Conservation (phyloP, 1,140 invertebrate species). For the Drosophila pseudoananassae region DNA sequence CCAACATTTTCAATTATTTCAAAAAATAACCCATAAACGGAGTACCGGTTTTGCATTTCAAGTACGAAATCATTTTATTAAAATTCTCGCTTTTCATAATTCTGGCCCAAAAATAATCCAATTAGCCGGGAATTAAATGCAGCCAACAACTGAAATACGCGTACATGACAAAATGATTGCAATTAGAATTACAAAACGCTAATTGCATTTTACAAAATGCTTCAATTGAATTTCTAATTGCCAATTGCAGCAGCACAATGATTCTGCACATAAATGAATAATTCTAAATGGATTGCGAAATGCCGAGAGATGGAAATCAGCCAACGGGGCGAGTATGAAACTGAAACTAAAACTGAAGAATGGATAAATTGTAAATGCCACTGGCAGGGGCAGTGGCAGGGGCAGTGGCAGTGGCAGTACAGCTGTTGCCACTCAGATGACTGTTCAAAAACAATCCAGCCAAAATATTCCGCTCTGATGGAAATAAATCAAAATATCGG, state of each 20-base stretch:
- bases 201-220: constrained; percentile 74
- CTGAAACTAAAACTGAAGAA: constrained; percentile 1
- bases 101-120: constrained; percentile 39
- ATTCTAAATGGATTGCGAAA: constrained; percentile 49
- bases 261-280: constrained; percentile 59
- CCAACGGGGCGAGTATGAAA: not conserved
- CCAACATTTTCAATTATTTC: not conserved
- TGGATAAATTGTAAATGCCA: constrained; percentile 32
- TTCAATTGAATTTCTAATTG: constrained; percentile 76
- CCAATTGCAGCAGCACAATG: constrained; percentile 50
- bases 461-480: constrained; percentile 3
- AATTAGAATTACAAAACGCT: constrained; percentile 71
- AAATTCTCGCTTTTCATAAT: constrained; percentile 22
- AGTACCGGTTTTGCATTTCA: too few species aligned
- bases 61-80: not conserved
- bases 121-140: constrained; percentile 59
- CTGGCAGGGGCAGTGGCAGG: too few species aligned
- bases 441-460: not conserved
- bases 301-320: constrained; percentile 11
- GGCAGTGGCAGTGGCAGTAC: not conserved
- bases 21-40: too few species aligned
- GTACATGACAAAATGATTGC: constrained; percentile 32
- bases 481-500: constrained; percentile 11
- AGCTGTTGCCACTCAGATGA: constrained; percentile 29
- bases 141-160: constrained; percentile 14